Conservation (phyloP, 2,888 invertebrate genomes). For the Scelioninae gen. 2 region DNA sequence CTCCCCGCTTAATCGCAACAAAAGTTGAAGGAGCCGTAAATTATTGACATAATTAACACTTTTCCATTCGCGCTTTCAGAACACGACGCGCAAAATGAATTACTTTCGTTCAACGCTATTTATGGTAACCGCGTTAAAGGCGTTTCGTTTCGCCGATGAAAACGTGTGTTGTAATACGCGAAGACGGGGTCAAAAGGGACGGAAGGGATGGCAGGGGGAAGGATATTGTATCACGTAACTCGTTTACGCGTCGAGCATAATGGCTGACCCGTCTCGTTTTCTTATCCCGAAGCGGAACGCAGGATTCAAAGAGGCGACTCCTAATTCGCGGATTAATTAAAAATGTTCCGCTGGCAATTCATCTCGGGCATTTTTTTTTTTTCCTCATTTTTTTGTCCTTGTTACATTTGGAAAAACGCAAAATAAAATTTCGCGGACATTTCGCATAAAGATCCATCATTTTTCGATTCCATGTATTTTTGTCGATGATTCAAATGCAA, state of each 20-base stretch:
- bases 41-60: slow-evolving; percentile 10
- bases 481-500: background rate
- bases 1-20: background rate
- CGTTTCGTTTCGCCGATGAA: slow-evolving; percentile 19
- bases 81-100: slow-evolving; percentile 5
- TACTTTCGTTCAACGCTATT: slow-evolving; percentile 17
- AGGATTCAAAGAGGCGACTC: slow-evolving; percentile 38
- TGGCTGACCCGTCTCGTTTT: slow-evolving; percentile 54
- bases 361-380: slow-evolving; percentile 8
- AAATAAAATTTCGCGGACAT: too few relatives aligned
- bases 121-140: slow-evolving; percentile 24
- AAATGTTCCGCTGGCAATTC: slow-evolving; percentile 26
- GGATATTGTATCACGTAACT: slow-evolving; percentile 67
- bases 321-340: slow-evolving; percentile 43
- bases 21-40: background rate
- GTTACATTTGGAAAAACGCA: too few relatives aligned
- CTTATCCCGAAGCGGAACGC: slow-evolving; percentile 26
- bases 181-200: slow-evolving; percentile 42
- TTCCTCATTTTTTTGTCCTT: too few relatives aligned
- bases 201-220: slow-evolving; percentile 39
- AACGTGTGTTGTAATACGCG: slow-evolving; percentile 46
- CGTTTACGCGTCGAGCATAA: slow-evolving; percentile 63
- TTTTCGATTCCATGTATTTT: too few relatives aligned
- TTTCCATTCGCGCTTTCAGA: background rate
- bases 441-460: too few relatives aligned